Evolutionary conservation across 2,888 invertebrate genomes (phyloP).

Genomic region (Cephus rjabovi): DNA sequence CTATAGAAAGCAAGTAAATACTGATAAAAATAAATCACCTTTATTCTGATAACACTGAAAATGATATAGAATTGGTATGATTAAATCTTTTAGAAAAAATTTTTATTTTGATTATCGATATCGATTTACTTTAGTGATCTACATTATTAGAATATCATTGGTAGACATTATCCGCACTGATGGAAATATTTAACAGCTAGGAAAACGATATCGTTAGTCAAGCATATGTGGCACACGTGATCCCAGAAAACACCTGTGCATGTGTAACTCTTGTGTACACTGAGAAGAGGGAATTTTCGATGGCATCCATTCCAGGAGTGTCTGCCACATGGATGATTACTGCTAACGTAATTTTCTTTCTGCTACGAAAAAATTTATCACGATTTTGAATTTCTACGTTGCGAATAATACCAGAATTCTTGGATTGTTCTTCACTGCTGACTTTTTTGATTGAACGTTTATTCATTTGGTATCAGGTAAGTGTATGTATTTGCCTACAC

Average conservation of each 20-base stretch:
- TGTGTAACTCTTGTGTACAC: constrained; percentile 47
- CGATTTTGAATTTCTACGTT: background rate
- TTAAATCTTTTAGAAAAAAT: background rate
- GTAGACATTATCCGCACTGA: background rate
- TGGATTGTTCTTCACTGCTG: background rate
- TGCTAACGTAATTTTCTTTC: background rate
- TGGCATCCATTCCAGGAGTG: constrained; percentile 43
- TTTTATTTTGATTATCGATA: background rate
- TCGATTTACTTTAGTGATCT: background rate
- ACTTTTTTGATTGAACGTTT: background rate
- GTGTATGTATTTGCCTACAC: background rate
- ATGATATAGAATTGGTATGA: background rate
- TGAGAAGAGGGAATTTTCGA: constrained; percentile 39
- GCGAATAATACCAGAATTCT: background rate
- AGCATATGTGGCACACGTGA: constrained; percentile 56
- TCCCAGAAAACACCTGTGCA: constrained; percentile 63
- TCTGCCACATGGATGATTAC: constrained; percentile 40
- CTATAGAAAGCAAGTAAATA: constrained; percentile 36
- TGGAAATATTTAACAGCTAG: background rate
- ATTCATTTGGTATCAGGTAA: background rate
- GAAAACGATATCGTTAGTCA: background rate
- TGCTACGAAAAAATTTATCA: background rate
- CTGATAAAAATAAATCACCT: constrained; percentile 7
- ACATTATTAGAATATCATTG: background rate
- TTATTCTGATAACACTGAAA: background rate